A percentile compares a stretch with the other conserved stretches of the same genome.
phyloP scores from a whole-genome alignment of 2,113 vertebrate genomes.

The Strigops habroptila region DNA sequence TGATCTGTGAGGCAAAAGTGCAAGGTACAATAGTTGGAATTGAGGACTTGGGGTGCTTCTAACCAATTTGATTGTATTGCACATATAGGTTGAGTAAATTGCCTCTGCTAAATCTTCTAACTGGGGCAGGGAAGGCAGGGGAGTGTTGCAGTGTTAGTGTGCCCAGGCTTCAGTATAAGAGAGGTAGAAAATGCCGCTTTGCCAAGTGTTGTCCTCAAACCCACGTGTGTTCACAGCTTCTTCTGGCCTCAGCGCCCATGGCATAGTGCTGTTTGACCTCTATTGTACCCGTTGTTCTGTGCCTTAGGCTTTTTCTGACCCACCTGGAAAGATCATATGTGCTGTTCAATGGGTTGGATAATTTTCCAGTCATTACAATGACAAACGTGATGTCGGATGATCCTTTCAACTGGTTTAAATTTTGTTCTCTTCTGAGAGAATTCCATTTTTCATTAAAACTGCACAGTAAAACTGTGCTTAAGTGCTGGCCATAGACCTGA shows the following conservation, averaged over 20 bases:
- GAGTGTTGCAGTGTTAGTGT: not conserved
- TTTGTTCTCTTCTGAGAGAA: not conserved
- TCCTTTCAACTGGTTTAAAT: not conserved
- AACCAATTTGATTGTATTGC: not conserved
- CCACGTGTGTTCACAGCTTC: not conserved
- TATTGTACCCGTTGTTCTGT: not conserved
- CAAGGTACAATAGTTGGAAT: not conserved
- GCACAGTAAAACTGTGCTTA: not conserved
- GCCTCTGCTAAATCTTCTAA: not conserved
- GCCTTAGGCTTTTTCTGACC: slow-evolving; percentile 29
- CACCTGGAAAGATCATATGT: not conserved
- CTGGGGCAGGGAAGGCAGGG: not conserved
- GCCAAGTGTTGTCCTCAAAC: not conserved
- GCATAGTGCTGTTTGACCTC: not conserved
- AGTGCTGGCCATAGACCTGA: not conserved
- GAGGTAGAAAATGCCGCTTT: not conserved
- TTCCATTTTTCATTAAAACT: not conserved
- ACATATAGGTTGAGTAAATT: not conserved
- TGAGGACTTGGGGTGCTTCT: not conserved
- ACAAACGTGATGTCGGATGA: not conserved
- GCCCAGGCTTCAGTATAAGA: not conserved
- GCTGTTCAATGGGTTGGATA: not conserved
- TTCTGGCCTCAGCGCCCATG: not conserved
- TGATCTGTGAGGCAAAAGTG: not conserved
- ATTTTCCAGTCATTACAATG: not conserved